phyloP scores from a whole-genome alignment of 1,140 invertebrate genomes.

The Philopotamus ludificatus region DNA sequence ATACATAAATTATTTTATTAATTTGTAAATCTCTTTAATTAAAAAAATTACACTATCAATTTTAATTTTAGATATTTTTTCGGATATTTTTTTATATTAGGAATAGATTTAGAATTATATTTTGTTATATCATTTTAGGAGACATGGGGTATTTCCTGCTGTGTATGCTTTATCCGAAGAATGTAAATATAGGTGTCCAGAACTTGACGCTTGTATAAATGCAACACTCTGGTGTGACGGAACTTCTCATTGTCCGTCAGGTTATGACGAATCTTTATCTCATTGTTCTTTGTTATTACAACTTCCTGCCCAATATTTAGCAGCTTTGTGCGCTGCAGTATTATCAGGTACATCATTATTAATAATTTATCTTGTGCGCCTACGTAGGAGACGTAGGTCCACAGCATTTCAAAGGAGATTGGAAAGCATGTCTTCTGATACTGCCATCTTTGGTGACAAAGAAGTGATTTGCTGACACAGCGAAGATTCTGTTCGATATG shows the following conservation, averaged over 20 bases:
- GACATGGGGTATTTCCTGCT: constrained; percentile 50
- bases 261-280: constrained; percentile 79
- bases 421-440: constrained; percentile 74
- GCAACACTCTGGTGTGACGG: constrained; percentile 88
- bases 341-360: constrained; percentile 49
- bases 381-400: constrained; percentile 63
- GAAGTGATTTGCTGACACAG: constrained; percentile 91
- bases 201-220: constrained; percentile 85
- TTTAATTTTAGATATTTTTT: not conserved
- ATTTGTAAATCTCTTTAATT: not conserved
- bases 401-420: constrained; percentile 74
- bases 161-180: constrained; percentile 65
- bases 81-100: not conserved
- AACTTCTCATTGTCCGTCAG: constrained; percentile 79
- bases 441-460: constrained; percentile 77
- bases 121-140: constrained; percentile 41
- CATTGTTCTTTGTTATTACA: constrained; percentile 75
- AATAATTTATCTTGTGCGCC: constrained; percentile 45
- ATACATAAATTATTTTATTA: not conserved
- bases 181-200: constrained; percentile 78
- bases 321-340: constrained; percentile 50
- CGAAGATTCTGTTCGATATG: constrained; percentile 88
- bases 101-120: not conserved
- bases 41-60: not conserved
- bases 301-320: constrained; percentile 71